Percentiles rank a stretch among this genome's conserved stretches.
Conservation (phyloP, 53 echinoderm and acorn worm species). For the Henricia sp. region DNA sequence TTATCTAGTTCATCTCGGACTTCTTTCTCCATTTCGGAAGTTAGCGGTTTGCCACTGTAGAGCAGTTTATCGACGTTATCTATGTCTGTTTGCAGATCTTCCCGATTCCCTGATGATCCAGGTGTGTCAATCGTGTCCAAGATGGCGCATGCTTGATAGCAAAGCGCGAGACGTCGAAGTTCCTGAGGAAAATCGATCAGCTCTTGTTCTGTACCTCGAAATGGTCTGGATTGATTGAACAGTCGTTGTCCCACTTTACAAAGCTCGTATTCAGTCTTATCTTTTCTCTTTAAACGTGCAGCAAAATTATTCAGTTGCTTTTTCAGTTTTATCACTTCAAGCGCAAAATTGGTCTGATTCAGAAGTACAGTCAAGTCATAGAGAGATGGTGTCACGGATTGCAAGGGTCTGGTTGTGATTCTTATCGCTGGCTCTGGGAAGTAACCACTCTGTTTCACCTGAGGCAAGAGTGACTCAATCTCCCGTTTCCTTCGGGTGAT, state of each 20-base stretch:
- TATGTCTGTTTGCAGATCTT: slow-evolving; percentile 7
- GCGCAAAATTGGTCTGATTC: slow-evolving; percentile 13
- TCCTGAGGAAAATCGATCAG: slow-evolving; percentile 43
- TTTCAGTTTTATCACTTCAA: neutral
- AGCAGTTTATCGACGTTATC: slow-evolving; percentile 12
- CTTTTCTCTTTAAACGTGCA: neutral
- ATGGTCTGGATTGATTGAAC: slow-evolving; percentile 33
- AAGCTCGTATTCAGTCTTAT: neutral
- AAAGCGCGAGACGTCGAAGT: slow-evolving; percentile 16
- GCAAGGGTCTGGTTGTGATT: neutral
- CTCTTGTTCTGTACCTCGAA: slow-evolving; percentile 58
- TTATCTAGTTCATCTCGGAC: slow-evolving; percentile 9
- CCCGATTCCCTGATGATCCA: neutral
- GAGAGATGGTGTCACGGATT: neutral
- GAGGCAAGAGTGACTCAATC: neutral
- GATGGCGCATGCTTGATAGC: neutral
- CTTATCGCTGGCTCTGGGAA: neutral
- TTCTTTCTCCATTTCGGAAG: neutral
- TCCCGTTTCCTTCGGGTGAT: neutral
- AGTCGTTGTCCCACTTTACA: slow-evolving; percentile 20
- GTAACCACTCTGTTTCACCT: neutral
- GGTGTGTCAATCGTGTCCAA: neutral
- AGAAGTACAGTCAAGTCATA: slow-evolving; percentile 8
- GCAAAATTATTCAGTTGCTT: neutral
- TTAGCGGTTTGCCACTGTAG: slow-evolving; percentile 4